phyloP scores from a whole-genome alignment of 2,797 vertebrate species.

The Channa striata region DNA sequence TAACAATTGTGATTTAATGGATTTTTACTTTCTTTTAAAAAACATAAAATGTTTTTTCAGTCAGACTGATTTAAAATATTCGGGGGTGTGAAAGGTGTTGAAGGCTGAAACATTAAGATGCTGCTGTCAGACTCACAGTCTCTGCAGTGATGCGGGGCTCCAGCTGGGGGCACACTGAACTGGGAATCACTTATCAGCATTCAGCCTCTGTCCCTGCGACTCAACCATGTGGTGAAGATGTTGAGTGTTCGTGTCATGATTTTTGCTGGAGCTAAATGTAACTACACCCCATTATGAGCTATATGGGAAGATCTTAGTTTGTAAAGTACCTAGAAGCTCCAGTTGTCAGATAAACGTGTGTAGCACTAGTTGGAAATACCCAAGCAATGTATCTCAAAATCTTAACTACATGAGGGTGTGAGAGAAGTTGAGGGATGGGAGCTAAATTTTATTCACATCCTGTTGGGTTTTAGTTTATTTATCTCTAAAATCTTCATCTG shows the following conservation, averaged over 20 bases:
- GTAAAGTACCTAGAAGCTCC: neutral
- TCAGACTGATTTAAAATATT: too few species aligned
- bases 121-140: slow-evolving; percentile 6
- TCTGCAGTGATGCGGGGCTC: slow-evolving; percentile 34
- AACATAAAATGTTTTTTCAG: too few species aligned
- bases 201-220: slow-evolving; percentile 20
- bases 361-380: too few species aligned
- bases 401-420: too few species aligned
- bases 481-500: neutral
- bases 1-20: neutral
- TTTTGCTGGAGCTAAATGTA: neutral
- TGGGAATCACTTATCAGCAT: slow-evolving; percentile 33
- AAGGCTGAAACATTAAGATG: neutral
- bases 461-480: neutral
- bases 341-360: too few species aligned
- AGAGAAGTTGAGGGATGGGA: too few species aligned
- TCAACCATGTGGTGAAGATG: slow-evolving; percentile 21
- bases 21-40: too few species aligned
- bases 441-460: too few species aligned
- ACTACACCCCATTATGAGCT: neutral
- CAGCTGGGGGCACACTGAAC: slow-evolving; percentile 61
- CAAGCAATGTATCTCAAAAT: too few species aligned
- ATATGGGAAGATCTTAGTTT: too few species aligned
- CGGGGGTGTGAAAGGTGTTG: too few species aligned
- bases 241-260: slow-evolving; percentile 9